phyloP scores from a whole-genome alignment of 2,888 invertebrate species.

The Prostheceraeus crozeri region DNA sequence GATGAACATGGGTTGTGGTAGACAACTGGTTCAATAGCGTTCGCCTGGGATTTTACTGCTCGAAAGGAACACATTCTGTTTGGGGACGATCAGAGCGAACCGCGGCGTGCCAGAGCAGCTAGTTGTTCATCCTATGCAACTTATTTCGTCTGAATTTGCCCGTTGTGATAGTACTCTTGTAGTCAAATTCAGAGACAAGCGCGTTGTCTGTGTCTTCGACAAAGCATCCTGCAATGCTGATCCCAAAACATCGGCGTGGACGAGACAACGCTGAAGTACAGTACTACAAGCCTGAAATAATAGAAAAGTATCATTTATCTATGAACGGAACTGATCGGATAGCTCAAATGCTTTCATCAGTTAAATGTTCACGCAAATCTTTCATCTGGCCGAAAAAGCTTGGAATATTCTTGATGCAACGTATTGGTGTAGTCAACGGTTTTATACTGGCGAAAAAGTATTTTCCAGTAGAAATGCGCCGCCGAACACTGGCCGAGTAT shows the following conservation, averaged over 20 bases:
- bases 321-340: slow-evolving; percentile 21
- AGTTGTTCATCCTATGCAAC: slow-evolving; percentile 21
- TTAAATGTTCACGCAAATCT: slow-evolving; percentile 1
- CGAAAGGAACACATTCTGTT: slow-evolving; percentile 19
- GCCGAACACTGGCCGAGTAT: neutral
- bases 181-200: slow-evolving; percentile 21
- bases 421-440: slow-evolving; percentile 18
- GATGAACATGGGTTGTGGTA: neutral
- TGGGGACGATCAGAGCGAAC: neutral
- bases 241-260: slow-evolving; percentile 10
- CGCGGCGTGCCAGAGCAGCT: slow-evolving; percentile 8
- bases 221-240: slow-evolving; percentile 18
- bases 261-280: slow-evolving; percentile 16
- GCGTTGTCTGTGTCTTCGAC: slow-evolving; percentile 20
- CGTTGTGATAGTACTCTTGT: neutral
- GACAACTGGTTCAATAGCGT: slow-evolving; percentile 24
- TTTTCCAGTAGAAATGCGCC: neutral
- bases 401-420: slow-evolving; percentile 22
- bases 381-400: slow-evolving; percentile 23
- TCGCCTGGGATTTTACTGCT: neutral
- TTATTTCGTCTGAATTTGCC: slow-evolving; percentile 18
- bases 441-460: slow-evolving; percentile 13
- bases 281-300: neutral
- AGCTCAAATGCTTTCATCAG: slow-evolving; percentile 9
- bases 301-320: neutral